Evolutionary conservation across 1,140 invertebrate species (phyloP).

Genomic region (Caenorhabditis remanei): DNA sequence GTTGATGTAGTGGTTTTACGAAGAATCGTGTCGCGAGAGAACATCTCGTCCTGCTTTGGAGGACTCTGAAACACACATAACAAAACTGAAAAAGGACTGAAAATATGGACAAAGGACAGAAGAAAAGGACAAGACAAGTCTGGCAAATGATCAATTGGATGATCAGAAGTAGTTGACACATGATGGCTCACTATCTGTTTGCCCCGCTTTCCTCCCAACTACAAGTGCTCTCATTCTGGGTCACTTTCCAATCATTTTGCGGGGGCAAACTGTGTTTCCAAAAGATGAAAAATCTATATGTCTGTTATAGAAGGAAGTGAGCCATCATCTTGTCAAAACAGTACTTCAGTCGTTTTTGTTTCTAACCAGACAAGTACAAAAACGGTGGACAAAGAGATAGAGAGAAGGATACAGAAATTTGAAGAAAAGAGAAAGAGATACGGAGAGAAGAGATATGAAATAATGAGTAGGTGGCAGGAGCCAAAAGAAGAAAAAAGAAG

Average conservation of each 20-base stretch:
- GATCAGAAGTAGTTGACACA: conserved; percentile 54
- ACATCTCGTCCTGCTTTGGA: conserved; percentile 53
- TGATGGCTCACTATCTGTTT: conserved; percentile 50
- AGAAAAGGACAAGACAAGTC: not conserved
- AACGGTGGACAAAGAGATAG: not conserved
- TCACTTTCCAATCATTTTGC: conserved; percentile 32
- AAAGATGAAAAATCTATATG: not conserved
- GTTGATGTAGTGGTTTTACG: conserved; percentile 49
- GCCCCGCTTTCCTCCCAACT: not conserved
- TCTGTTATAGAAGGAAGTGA: not conserved
- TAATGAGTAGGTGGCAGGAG: conserved; percentile 6
- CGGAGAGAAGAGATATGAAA: not conserved
- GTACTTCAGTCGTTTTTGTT: not conserved
- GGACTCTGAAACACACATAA: conserved; percentile 50
- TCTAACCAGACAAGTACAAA: not conserved
- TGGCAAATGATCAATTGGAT: conserved; percentile 48
- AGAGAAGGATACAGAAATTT: not conserved
- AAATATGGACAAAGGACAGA: not conserved
- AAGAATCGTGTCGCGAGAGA: conserved; percentile 50
- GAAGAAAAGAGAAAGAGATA: conserved; percentile 18
- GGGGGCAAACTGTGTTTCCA: conserved; percentile 36
- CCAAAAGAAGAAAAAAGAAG: conserved; percentile 17
- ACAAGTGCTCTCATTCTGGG: conserved; percentile 52
- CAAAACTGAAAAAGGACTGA: not conserved
- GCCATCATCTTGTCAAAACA: conserved; percentile 16